Base-by-base conservation (phyloP, 2,888 invertebrate genomes). In the Drosophila kanekoi region DNA sequence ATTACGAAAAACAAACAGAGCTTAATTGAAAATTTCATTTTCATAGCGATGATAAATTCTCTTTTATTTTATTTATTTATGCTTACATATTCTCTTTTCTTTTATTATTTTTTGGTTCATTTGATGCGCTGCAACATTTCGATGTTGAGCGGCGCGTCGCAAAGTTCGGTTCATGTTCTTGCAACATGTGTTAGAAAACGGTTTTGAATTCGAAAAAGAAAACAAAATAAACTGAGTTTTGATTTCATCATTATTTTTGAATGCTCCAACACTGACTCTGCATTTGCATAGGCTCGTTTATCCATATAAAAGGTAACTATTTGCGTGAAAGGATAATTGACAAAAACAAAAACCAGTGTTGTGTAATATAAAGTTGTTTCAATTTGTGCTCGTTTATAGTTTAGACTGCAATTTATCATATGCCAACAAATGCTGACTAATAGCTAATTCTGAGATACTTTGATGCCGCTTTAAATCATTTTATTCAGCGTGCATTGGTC, bases 11-110 rank as follows among this genome's bases (percentile, higher is more conserved):
- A 57, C 63, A 74, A 63, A 68, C 75, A 74, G 43, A 76, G 75
- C 75, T 76, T 79, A 76, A 76, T 76, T 76, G 75, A 79, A 79
- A 74, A 64, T 67, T 63, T 66, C 28, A 67, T 60, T 69, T 58
- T 69, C 69, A 74, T 68, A 63, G 43, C 23, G 45, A 49, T 66
- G 66, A 72, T 72, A 73, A 45, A 61, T 54, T 37, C 35, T 45
- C 60, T 57, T 73, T 61, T 40, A 10, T 14, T 23, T 45, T 49
- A 35, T 43, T 43, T 53, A 54, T 54, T 40, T 44, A 23, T 54
- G 20, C 13, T 20, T 11, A 1, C 9, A 13, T 44, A 9, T n/a
- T n/a, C 32, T 10, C 35, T 3, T 37, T 40, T 43, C n/a, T 49
- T 49, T 51, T 28, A 8, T 6, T 20, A 20, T 35, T 45, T 35